Base-by-base conservation (phyloP, 2,888 invertebrate genomes). In the Volucella bombylans region DNA sequence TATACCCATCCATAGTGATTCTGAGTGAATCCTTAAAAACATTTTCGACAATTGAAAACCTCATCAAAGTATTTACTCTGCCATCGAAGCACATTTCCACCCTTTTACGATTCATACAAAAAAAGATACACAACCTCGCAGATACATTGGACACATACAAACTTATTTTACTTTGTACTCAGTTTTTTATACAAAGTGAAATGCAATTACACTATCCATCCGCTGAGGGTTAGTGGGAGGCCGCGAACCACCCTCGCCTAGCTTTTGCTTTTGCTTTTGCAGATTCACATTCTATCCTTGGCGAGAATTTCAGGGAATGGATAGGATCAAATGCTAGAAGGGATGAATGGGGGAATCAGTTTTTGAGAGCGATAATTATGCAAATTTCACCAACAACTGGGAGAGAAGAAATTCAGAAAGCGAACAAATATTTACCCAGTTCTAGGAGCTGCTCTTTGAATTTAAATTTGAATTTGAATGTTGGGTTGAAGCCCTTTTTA, bases 361-460 rank as follows among this genome's bases (percentile, higher is more conserved):
- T 68, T 61, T 68, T 59, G 18, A 18, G 61, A 68, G 62, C 52
- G 52, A 77, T 76, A 77, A 77, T 77, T 62, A 77, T 77, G 77
- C 77, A 77, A 77, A 77, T 77, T 76, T 68, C 18, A 9, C 54
- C 54, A 54, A 23, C 68, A 54, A 69, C 77, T 77, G 61, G 77
- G 77, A 68, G 77, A 77, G 77, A 77, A 77, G 77, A 68, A 77
- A 68, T 69, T 52, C 77, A 61, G 77, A 41, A 77, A 68, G 68
- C 61, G 38, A 62, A 68, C 62, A 77, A 77, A 77, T 77, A 77
- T 77, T 77, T 77, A 41, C 68, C 14, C 52, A 77, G 68, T 68
- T 23, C 31, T 31, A 57, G 55, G 23, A 52, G 57, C 8, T 14
- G 45, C 47, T 15, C 47, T 61, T 77, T 61, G 68, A 62, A 68